Evolutionary conservation across 1,140 invertebrate genomes (phyloP).

Genomic region (Sitophilus oryzae): DNA sequence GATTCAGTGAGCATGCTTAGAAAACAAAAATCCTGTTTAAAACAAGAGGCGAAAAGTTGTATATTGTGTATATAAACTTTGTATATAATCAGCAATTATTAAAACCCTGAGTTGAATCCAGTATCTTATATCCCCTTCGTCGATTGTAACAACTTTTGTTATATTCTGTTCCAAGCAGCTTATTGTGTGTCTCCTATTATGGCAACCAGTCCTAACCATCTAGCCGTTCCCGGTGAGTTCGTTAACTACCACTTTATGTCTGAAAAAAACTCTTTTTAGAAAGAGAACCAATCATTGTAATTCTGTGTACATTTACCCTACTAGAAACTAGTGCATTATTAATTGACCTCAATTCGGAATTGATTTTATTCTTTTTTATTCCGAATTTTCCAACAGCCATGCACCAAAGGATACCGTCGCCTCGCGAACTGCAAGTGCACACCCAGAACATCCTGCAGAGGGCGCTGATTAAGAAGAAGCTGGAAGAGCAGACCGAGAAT

Average conservation of each 20-base stretch:
- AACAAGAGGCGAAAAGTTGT: no score
- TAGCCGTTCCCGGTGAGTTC: conserved; percentile 51
- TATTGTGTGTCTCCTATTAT: conserved; percentile 62
- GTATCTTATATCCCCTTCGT: no score
- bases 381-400: conserved; percentile 46
- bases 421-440: conserved; percentile 73
- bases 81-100: neutral
- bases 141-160: no score
- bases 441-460: conserved; percentile 78
- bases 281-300: no score
- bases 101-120: neutral
- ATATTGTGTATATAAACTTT: no score
- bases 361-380: no score
- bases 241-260: neutral
- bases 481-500: conserved; percentile 79
- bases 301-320: no score
- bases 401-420: conserved; percentile 69
- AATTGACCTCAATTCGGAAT: no score
- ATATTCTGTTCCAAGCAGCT: conserved; percentile 58
- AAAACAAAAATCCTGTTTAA: no score
- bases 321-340: no score
- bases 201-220: conserved; percentile 56
- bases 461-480: conserved; percentile 77
- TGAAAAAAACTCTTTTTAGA: no score
- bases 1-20: no score